Base-by-base conservation (phyloP, 2,888 invertebrate genomes). In the Griposia aprilina region DNA sequence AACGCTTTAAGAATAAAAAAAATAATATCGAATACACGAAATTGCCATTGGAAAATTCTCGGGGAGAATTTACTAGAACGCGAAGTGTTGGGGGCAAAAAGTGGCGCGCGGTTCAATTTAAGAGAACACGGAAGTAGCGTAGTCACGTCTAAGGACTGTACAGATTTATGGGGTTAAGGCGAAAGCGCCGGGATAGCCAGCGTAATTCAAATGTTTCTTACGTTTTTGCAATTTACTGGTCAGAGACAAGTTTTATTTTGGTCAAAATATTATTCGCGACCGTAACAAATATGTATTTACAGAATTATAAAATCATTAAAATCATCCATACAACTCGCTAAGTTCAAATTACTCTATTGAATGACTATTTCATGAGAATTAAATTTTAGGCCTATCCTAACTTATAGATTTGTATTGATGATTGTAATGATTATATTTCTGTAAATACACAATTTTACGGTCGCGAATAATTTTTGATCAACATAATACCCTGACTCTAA, bases 101-200 rank as follows among this genome's bases (percentile, higher is more conserved):
- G 80, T 77, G 81, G 83, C 55, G 83, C 63, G 80, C 69, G 77
- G 80, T 90, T 88, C 86, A 87, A 91, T 91, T 90, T 89, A 80
- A 79, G 76, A 74, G 82, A 81, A 87, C 87, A 85, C 80, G 87
- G 88, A 87, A 89, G 78, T 68, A 79, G 80, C 82, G 81, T 59
- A 85, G 90, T 88, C 91, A 90, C 88, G 90, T 89, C 85, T 86
- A 65, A 50, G 83, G 78, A 82, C 65, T 77, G 79, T 55, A 50
- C 73, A 59, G 89, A 91, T 91, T 91, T 91, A 91, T 91, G 78
- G 77, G 72, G 80, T 82, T 80, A 82, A 79, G 75, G n/a, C 41
- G 41, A n/a, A 68, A n/a, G 2, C n/a, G 17, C n/a, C 11, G 1
- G 4, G 15, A 7, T 11, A 57, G 7, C 7, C n/a, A n/a, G 52